Evolutionary conservation across 2,797 vertebrate species (phyloP).

Genomic region (Coranthus polyacanthus): DNA sequence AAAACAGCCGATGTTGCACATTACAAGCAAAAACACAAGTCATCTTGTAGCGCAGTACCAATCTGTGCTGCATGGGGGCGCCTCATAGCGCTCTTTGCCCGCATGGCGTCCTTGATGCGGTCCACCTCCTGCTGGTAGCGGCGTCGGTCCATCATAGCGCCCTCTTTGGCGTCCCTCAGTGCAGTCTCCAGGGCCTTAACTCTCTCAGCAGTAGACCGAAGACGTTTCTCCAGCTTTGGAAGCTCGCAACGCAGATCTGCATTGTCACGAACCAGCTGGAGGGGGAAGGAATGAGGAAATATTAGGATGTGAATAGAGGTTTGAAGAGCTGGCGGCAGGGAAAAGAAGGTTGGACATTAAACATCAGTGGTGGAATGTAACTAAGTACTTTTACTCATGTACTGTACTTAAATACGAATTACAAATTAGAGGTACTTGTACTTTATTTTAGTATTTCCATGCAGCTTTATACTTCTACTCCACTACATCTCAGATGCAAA

Average conservation of each 20-base stretch:
- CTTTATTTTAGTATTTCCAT: no score
- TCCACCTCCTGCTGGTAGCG: constrained; percentile 98
- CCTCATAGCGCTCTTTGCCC: constrained; percentile 89
- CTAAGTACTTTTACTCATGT: no score
- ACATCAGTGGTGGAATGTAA: no score
- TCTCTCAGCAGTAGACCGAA: constrained; percentile 96
- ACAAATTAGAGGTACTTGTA: no score
- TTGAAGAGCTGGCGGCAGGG: neutral
- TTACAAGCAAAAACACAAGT: constrained; percentile 10
- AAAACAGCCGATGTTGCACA: neutral
- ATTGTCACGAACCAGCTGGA: constrained; percentile 97
- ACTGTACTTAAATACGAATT: no score
- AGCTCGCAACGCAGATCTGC: constrained; percentile 99
- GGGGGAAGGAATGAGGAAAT: neutral
- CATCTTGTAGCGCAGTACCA: constrained; percentile 75
- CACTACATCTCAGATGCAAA: no score
- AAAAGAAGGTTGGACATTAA: neutral
- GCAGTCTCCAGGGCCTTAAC: constrained; percentile 98
- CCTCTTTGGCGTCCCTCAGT: constrained; percentile 97
- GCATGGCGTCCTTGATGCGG: constrained; percentile 95
- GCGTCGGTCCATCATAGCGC: constrained; percentile 95
- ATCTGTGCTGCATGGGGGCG: constrained; percentile 94
- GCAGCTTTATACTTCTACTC: no score
- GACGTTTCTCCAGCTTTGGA: constrained; percentile 99
- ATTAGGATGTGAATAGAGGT: neutral